Evolutionary conservation across 2,888 invertebrate genomes (phyloP), one percentile per base, ranked within the genome.

Genomic region (Idaea aversata): DNA sequence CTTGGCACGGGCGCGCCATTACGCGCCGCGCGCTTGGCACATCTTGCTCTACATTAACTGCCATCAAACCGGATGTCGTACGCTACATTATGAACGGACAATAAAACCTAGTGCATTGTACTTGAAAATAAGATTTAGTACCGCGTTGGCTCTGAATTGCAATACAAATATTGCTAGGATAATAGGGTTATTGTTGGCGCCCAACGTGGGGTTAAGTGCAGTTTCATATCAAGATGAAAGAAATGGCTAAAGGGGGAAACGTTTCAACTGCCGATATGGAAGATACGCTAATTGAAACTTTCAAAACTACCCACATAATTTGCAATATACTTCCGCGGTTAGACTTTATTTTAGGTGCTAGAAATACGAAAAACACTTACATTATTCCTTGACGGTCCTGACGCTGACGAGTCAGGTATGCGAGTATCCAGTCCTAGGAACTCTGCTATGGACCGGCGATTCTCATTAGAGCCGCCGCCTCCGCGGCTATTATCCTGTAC

Each of bases 21-120:
- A 89, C 83, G 85, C 82, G 80, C 81, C 77, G 72, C 77, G 75
- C 76, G 79, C 83, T 88, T 91, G 91, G 91, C 91, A 90, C 80
- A 82, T 85, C 81, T 75, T 68, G 79, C 81, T 79, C 77, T 79
- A 86, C 90, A 88, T 89, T 90, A 89, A 88, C 88, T 85, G 85
- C 78, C 89, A 86, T 88, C 88, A 84, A 85, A 88, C 85, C 90
- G 88, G 90, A 90, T 87, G 90, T 89, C 88, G 84, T 88, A 87
- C 80, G 82, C 81, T 82, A 84, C 85, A 85, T 89, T 90, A 90
- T 88, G 88, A 89, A 89, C 84, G 81, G 78, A 90, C 87, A 89
- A 90, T 90, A 89, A 89, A 90, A 85, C 82, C 82, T 84, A 85
- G 82, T 79, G 85, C 76, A 76, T 77, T 71, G 76, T 82, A 77